A percentile compares a stretch with the other conserved stretches of the same genome.
These are phyloP conservation scores for Muschampia plurimacula DNA, from an alignment of 2,888 invertebrate genomes.

Conservation along the genomic window DNA sequence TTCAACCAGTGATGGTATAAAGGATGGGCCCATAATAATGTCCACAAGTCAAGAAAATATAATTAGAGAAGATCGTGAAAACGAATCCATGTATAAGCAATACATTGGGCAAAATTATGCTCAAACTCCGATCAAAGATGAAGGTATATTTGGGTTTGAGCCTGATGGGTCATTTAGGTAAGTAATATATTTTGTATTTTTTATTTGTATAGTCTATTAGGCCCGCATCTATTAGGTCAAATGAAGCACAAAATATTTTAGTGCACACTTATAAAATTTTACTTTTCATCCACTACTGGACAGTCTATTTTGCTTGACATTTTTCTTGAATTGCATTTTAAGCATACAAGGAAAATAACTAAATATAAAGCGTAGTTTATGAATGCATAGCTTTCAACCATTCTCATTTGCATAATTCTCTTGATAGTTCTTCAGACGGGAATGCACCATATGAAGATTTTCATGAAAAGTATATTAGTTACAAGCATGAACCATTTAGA, in stretches of 20 bases:
- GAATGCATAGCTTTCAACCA: constrained; percentile 65
- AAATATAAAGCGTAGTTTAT: constrained; percentile 32
- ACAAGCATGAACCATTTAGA: constrained; percentile 89
- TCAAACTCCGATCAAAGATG: constrained; percentile 86
- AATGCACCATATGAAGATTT: constrained; percentile 90
- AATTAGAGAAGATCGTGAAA: constrained; percentile 77
- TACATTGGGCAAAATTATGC: constrained; percentile 80
- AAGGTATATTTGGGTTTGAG: constrained; percentile 84
- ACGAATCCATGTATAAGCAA: constrained; percentile 75
- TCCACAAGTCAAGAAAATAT: constrained; percentile 88
- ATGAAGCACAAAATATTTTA: constrained; percentile 34
- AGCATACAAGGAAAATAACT: neutral
- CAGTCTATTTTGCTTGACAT: constrained; percentile 31
- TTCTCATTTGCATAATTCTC: constrained; percentile 76
- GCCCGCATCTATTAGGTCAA: constrained; percentile 27
- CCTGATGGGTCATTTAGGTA: constrained; percentile 83
- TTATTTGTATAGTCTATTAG: constrained; percentile 37
- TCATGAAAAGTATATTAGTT: constrained; percentile 92
- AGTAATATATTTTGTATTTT: constrained; percentile 33
- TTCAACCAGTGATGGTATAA: constrained; percentile 76
- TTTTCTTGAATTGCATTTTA: constrained; percentile 17
- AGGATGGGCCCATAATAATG: constrained; percentile 80
- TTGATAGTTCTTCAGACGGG: constrained; percentile 85
- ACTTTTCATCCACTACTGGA: constrained; percentile 42
- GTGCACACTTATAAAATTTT: constrained; percentile 43